Percentiles rank a stretch among this genome's conserved stretches.
Conservation (phyloP, 2,113 vertebrate species). For the Sceloporus undulatus region DNA sequence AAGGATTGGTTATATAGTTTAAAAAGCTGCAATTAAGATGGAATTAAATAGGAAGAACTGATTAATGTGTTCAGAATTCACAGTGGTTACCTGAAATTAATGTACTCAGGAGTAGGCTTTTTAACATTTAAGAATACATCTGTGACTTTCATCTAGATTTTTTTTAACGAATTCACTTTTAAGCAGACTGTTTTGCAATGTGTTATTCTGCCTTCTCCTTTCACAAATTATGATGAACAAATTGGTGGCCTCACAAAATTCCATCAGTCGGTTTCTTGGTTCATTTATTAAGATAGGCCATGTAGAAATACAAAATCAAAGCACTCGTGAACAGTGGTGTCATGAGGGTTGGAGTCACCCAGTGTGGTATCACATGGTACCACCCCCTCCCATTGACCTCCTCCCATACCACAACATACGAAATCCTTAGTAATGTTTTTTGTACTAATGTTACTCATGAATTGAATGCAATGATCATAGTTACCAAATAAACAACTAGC, state of each 20-base stretch:
- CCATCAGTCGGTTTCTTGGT: not conserved
- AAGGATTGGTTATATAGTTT: slow-evolving; percentile 16
- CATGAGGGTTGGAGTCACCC: too few relatives aligned
- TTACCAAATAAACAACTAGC: too few relatives aligned
- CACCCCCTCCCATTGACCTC: too few relatives aligned
- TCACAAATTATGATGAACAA: not conserved
- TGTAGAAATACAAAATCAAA: too few relatives aligned
- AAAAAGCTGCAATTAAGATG: slow-evolving; percentile 42
- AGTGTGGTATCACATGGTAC: too few relatives aligned
- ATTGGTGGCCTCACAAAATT: not conserved
- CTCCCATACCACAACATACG: too few relatives aligned
- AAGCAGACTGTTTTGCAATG: not conserved
- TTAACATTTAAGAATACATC: slow-evolving; percentile 29
- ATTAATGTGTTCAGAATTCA: slow-evolving; percentile 39
- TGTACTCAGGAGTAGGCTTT: slow-evolving; percentile 8
- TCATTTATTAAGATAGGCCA: not conserved
- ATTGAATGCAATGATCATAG: too few relatives aligned
- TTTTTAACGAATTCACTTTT: slow-evolving; percentile 23
- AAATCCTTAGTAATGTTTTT: too few relatives aligned
- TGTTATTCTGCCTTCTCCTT: not conserved
- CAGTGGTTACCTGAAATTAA: slow-evolving; percentile 8
- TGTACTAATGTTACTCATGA: too few relatives aligned
- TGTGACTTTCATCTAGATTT: not conserved
- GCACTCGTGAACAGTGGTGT: too few relatives aligned
- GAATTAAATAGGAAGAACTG: slow-evolving; percentile 18